Evolutionary conservation across 2,797 vertebrate species (phyloP), one percentile per base, ranked within the genome.

Genomic region (Sphenodon punctatus): DNA sequence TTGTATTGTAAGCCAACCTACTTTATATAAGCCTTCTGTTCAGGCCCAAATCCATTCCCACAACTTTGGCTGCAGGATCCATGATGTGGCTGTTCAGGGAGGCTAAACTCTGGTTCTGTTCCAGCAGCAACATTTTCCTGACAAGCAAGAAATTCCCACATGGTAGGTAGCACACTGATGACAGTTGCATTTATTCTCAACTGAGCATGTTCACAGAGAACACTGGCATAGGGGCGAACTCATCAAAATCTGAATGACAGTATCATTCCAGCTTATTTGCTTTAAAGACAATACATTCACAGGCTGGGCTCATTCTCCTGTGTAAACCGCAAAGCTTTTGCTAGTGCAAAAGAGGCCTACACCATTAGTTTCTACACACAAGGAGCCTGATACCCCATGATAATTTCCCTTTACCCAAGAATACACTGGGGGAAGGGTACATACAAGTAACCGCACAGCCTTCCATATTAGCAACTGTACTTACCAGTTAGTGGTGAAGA

Each of bases 261-360:
- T n/a, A 49, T 34, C 10, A 39, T 4, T 6, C 48, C 3, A 67
- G 20, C 10, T 46, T 56, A 46, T 58, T 30, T 0, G 22, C 68
- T 80, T 46, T 46, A 7, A n/a, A 72, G 59, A 25, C 45, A 77
- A 80, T 76, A 49, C n/a, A n/a, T n/a, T n/a, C n/a, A n/a, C n/a
- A n/a, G n/a, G n/a, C n/a, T n/a, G n/a, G n/a, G n/a, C n/a, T n/a
- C n/a, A n/a, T n/a, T 59, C 10, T 7, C 6, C 3, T 68, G 4
- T 64, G 41, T 51, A 38, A 46, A 19, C 27, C 38, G 13, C 9
- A 84, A 55, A 23, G 3, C 22, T 53, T 59, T 79, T 30, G 14
- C 78, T 82, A 25, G 36, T 20, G 27, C 27, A 27, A 10, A 19
- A 66, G 74, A 27, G 65, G 9, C 15, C 70, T 78, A 12, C 3